phyloP scores from a whole-genome alignment of 2,113 vertebrate genomes.

The Beaufortia kweichowensis region DNA sequence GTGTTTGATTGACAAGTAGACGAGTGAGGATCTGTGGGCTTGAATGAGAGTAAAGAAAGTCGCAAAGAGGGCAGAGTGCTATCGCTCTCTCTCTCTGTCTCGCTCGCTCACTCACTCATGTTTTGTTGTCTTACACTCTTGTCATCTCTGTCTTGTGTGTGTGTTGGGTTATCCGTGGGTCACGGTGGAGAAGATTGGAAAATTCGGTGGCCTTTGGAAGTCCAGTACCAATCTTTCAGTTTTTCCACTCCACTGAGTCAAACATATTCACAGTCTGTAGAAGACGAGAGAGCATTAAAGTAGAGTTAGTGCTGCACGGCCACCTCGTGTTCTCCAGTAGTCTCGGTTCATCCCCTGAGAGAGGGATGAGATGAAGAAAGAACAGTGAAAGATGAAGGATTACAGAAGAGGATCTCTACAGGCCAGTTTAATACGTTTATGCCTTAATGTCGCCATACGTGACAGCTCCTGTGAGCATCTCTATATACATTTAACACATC shows the following conservation, averaged over 20 bases:
- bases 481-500: background rate
- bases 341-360: background rate
- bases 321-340: slow-evolving; percentile 4
- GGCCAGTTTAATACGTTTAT: slow-evolving; percentile 9
- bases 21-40: background rate
- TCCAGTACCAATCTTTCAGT: slow-evolving; percentile 4
- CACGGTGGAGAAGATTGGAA: slow-evolving; percentile 28
- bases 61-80: background rate
- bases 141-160: background rate
- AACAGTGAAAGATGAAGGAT: slow-evolving; percentile 11
- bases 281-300: slow-evolving; percentile 13
- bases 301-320: background rate
- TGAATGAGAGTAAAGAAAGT: slow-evolving; percentile 15
- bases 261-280: slow-evolving; percentile 20
- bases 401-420: background rate
- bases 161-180: background rate
- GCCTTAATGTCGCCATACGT: slow-evolving; percentile 6
- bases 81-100: background rate
- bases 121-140: background rate
- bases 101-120: background rate
- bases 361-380: slow-evolving; percentile 20
- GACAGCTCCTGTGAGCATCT: background rate
- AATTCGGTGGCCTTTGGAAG: slow-evolving; percentile 32
- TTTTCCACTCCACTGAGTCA: slow-evolving; percentile 23
- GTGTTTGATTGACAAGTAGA: slow-evolving; percentile 30